Base-by-base conservation (phyloP, 1,140 invertebrate genomes). In the Papilio machaon region DNA sequence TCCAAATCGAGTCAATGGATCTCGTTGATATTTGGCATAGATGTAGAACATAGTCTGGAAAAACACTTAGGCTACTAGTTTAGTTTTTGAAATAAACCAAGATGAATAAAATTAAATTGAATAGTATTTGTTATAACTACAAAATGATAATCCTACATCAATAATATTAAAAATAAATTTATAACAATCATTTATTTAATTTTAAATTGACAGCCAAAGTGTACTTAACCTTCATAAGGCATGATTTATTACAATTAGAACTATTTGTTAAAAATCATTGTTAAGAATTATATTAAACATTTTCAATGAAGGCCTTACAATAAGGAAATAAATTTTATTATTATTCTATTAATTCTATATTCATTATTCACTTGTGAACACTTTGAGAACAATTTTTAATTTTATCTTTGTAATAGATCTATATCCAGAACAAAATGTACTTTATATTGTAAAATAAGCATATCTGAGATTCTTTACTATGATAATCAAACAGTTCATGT, bases 401-500 rank as follows among this genome's bases (percentile, higher is more conserved):
- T 35, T 10, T 8, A 19, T 46, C 74, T 47, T 30, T 30, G 5
- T 35, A 35, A 15, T 13, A 13, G 64, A 70, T 35, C 13, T 70
- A 38, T 70, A 70, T 70, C 1, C 4, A 6, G 64, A 70, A 38
- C 64, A 35, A 70, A 70, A 70, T 70, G 30, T 70, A 30, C 5
- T 70, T 38, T 70, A 70, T 70, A 76, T 76, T 35, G 74, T n/a
- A 54, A 54, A 86, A 80, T 73, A 79, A 82, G 82, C 80, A 84
- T 88, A 86, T 88, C 87, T 85, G 70, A 84, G 83, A 74, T 73
- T 79, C 84, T 81, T 81, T 81, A 89, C 85, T 86, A 85, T 86
- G 83, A 89, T 87, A 87, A 90, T 91, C 89, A 88, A 85, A 87
- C 86, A 90, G 84, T 86, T 86, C 90, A 84, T 89, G 87, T 89